These are phyloP conservation scores for Lagodon rhomboides DNA, from an alignment of 2,797 vertebrate genomes.

Conservation along the genomic window DNA sequence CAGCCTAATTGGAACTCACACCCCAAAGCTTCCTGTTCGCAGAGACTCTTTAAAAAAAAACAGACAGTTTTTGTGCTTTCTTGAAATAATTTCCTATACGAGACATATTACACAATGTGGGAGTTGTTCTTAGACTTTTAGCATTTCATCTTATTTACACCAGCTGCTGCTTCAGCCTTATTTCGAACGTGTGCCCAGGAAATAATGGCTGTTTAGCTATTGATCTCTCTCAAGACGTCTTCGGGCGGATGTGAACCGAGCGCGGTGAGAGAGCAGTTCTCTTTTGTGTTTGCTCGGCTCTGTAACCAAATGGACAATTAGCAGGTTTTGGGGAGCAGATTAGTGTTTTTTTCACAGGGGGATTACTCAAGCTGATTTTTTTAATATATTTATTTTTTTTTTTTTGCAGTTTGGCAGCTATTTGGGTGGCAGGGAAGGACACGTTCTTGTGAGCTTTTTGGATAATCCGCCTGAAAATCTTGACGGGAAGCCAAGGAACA, in stretches of 20 bases:
- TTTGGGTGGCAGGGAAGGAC: constrained; percentile 32
- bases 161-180: constrained; percentile 10
- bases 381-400: constrained; percentile 58
- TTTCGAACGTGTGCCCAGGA: constrained; percentile 36
- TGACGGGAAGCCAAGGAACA: constrained; percentile 60
- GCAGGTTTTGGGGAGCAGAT: constrained; percentile 73
- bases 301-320: constrained; percentile 80
- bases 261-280: constrained; percentile 42
- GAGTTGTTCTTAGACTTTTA: constrained; percentile 28
- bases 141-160: constrained; percentile 16
- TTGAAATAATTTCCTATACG: constrained; percentile 5
- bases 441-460: constrained; percentile 61
- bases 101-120: not conserved
- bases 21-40: constrained; percentile 52
- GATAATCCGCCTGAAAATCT: constrained; percentile 65
- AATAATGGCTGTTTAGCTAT: constrained; percentile 38
- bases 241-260: constrained; percentile 53
- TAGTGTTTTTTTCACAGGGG: constrained; percentile 58
- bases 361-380: constrained; percentile 68
- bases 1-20: constrained; percentile 63
- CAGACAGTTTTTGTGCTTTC: constrained; percentile 15
- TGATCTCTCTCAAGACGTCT: constrained; percentile 55
- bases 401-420: constrained; percentile 69
- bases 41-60: constrained; percentile 28
- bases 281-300: constrained; percentile 66